Percentiles rank a stretch among this genome's conserved stretches.
Conservation (phyloP, 2,797 vertebrate genomes). For the Coranthus polyacanthus region DNA sequence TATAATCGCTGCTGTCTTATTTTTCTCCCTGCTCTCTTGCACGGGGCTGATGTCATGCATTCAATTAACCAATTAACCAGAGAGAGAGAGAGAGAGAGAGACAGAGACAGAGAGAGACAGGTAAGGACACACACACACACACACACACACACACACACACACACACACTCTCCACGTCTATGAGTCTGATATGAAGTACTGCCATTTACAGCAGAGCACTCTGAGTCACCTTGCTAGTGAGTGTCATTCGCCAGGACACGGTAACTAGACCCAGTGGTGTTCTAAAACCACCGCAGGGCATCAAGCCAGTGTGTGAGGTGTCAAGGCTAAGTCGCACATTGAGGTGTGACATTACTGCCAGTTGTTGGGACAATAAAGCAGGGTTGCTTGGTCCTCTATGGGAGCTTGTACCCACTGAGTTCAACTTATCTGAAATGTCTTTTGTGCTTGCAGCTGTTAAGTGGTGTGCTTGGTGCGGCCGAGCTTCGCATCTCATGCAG, state of each 20-base stretch:
- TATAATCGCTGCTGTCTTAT: neutral
- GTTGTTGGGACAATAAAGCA: constrained; percentile 63
- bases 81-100: constrained; percentile 6
- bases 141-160: constrained; percentile 18
- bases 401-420: constrained; percentile 56
- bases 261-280: constrained; percentile 63
- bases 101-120: too few relatives aligned
- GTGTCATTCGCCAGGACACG: constrained; percentile 59
- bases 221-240: constrained; percentile 69
- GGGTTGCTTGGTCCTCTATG: constrained; percentile 28
- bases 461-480: constrained; percentile 2
- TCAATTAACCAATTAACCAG: constrained; percentile 44
- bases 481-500: neutral
- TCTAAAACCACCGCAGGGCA: constrained; percentile 54
- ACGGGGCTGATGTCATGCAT: constrained; percentile 40
- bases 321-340: constrained; percentile 62
- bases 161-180: constrained; percentile 4
- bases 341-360: constrained; percentile 64
- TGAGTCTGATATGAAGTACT: constrained; percentile 52
- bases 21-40: constrained; percentile 25
- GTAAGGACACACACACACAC: constrained; percentile 16
- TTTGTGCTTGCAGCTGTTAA: constrained; percentile 34
- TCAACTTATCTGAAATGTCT: constrained; percentile 52
- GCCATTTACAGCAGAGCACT: constrained; percentile 46
- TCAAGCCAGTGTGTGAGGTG: constrained; percentile 52